Percentiles rank a stretch among this genome's conserved stretches.
phyloP scores from a whole-genome alignment of 1,140 invertebrate genomes.

The Patella vulgata region DNA sequence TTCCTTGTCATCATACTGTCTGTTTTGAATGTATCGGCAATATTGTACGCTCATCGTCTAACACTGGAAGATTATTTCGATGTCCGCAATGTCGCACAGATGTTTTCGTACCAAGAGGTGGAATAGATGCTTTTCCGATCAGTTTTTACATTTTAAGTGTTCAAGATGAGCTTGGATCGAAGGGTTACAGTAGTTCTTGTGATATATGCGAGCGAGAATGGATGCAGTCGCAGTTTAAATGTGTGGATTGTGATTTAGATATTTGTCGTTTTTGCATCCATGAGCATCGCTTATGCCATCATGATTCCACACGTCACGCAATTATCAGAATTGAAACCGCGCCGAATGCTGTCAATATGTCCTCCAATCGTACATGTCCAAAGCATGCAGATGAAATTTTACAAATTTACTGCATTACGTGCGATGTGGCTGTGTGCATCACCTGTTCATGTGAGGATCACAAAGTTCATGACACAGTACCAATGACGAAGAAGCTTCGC shows the following conservation, averaged over 20 bases:
- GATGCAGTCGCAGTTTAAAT: slow-evolving; percentile 52
- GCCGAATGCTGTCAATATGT: slow-evolving; percentile 20
- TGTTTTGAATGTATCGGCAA: slow-evolving; percentile 54
- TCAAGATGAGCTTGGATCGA: slow-evolving; percentile 53
- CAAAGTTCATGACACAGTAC: slow-evolving; percentile 46
- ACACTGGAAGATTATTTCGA: slow-evolving; percentile 49
- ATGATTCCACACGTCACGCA: slow-evolving; percentile 32
- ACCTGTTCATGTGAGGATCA: slow-evolving; percentile 49
- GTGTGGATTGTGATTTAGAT: slow-evolving; percentile 56
- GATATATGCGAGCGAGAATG: slow-evolving; percentile 50
- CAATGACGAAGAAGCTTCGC: slow-evolving; percentile 46
- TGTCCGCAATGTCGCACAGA: slow-evolving; percentile 56
- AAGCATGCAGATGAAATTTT: slow-evolving; percentile 45
- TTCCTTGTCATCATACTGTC: slow-evolving; percentile 57
- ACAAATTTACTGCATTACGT: slow-evolving; percentile 53
- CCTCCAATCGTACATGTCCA: slow-evolving; percentile 41
- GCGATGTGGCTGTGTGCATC: slow-evolving; percentile 46
- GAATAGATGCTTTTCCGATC: slow-evolving; percentile 54
- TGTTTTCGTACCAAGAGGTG: slow-evolving; percentile 52
- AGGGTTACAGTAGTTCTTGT: slow-evolving; percentile 40
- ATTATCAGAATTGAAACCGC: slow-evolving; percentile 52
- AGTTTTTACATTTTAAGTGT: slow-evolving; percentile 59
- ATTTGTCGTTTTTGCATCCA: slow-evolving; percentile 58
- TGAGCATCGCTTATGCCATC: slow-evolving; percentile 52
- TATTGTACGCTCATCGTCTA: slow-evolving; percentile 43